Conservation (phyloP, 2,888 invertebrate species). For the Tricholauxania praeusta region DNA sequence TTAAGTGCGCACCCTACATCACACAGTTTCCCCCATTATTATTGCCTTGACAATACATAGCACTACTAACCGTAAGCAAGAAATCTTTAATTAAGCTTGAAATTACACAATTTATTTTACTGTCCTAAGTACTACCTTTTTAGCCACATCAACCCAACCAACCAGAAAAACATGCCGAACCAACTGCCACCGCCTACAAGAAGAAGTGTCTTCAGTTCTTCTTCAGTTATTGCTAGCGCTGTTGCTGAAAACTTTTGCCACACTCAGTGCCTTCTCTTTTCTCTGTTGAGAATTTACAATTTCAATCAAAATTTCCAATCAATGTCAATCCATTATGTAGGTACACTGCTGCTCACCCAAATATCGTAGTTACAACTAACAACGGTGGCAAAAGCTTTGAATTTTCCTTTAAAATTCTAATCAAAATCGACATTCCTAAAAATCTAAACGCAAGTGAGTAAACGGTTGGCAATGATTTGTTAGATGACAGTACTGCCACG, state of each 20-base stretch:
- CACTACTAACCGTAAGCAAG: conserved; percentile 19
- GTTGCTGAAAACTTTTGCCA: no score
- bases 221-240: neutral
- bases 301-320: conserved; percentile 67
- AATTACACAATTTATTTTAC: conserved; percentile 60
- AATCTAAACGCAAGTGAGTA: conserved; percentile 11
- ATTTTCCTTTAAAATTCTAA: conserved; percentile 50
- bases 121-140: conserved; percentile 38
- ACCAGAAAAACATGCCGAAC: conserved; percentile 18
- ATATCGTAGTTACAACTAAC: conserved; percentile 26
- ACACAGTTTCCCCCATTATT: no score
- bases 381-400: conserved; percentile 12
- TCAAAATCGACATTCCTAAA: conserved; percentile 60
- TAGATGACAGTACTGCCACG: neutral
- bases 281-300: conserved; percentile 49
- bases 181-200: conserved; percentile 13
- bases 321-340: conserved; percentile 65
- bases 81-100: conserved; percentile 61
- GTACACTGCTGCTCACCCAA: conserved; percentile 37
- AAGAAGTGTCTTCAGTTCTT: neutral
- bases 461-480: neutral
- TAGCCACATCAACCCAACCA: conserved; percentile 33
- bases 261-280: neutral
- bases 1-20: conserved; percentile 17
- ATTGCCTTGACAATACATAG: no score